A percentile compares a stretch with the other conserved stretches of the same genome.
Conservation (phyloP, 2,888 invertebrate genomes). For the Ennomos quercinarius region DNA sequence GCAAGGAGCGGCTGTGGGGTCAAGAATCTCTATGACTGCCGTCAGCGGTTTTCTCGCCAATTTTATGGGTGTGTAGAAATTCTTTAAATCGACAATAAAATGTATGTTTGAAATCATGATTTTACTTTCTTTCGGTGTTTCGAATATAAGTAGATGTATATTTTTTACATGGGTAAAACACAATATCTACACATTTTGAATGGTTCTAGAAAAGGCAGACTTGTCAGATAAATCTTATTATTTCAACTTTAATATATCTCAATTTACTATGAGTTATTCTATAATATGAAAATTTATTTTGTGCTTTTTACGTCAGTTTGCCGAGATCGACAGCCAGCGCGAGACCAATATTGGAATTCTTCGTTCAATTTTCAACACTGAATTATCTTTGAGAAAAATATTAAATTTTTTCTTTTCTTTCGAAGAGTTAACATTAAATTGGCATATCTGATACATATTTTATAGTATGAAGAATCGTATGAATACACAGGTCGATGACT, state of each 20-base stretch:
- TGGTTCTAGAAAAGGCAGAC: neutral
- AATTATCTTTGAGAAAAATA: constrained; percentile 9
- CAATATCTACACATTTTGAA: neutral
- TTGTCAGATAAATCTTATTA: constrained; percentile 2
- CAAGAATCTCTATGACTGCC: constrained; percentile 5
- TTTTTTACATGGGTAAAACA: neutral
- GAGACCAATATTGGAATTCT: constrained; percentile 34
- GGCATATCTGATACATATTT: too few species aligned
- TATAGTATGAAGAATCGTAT: too few species aligned
- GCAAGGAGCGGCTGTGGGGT: constrained; percentile 1
- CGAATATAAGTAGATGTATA: neutral
- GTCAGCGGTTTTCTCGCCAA: constrained; percentile 2
- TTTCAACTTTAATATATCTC: constrained; percentile 7
- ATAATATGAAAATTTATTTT: constrained; percentile 15
- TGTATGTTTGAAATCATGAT: too few species aligned
- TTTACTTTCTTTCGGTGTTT: too few species aligned
- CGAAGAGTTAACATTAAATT: too few species aligned
- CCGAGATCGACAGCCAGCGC: constrained; percentile 6
- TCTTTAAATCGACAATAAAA: too few species aligned
- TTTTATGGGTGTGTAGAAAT: neutral
- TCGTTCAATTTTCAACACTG: constrained; percentile 19
- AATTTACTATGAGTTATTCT: neutral
- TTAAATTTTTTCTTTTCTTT: neutral
- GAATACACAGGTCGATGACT: too few species aligned
- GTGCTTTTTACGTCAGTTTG: constrained; percentile 17